Evolutionary conservation across 2,797 vertebrate genomes (phyloP).

Genomic region (Chelon auratus): DNA sequence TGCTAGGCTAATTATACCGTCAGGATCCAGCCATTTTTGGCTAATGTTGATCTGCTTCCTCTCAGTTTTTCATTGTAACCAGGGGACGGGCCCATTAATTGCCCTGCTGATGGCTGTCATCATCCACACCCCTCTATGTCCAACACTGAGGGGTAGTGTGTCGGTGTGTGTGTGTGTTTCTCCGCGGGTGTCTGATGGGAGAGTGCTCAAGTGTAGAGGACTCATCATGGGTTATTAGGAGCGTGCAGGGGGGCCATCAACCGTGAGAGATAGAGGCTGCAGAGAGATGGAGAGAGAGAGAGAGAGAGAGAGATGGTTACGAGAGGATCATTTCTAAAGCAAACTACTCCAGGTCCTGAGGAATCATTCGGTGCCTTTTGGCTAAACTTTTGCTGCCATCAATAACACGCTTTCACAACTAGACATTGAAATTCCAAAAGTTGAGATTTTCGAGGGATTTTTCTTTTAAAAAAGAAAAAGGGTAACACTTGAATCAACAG

Average conservation of each 20-base stretch:
- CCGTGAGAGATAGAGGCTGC: constrained; percentile 51
- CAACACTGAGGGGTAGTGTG: constrained; percentile 52
- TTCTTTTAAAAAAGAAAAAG: not conserved
- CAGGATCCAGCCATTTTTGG: constrained; percentile 52
- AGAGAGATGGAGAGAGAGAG: constrained; percentile 44
- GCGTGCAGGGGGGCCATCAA: constrained; percentile 78
- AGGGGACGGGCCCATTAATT: constrained; percentile 67
- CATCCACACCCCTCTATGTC: constrained; percentile 61
- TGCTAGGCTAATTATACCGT: constrained; percentile 61
- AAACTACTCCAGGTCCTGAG: constrained; percentile 37
- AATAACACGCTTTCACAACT: not conserved
- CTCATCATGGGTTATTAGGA: constrained; percentile 88
- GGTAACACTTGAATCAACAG: not conserved
- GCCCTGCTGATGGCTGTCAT: constrained; percentile 71
- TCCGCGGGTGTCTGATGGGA: constrained; percentile 84
- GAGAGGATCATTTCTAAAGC: constrained; percentile 48
- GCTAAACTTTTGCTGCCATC: not conserved
- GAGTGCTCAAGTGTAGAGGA: constrained; percentile 86
- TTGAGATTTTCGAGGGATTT: not conserved
- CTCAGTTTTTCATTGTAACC: constrained; percentile 57
- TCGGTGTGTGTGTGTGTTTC: constrained; percentile 49
- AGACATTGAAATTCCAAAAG: not conserved
- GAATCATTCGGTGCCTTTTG: constrained; percentile 5
- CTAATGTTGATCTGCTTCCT: constrained; percentile 58
- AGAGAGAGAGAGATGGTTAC: constrained; percentile 38